Evolutionary conservation across 2,113 vertebrate genomes (phyloP), one percentile per base, ranked within the genome.

Genomic region (Tachysurus fulvidraco): DNA sequence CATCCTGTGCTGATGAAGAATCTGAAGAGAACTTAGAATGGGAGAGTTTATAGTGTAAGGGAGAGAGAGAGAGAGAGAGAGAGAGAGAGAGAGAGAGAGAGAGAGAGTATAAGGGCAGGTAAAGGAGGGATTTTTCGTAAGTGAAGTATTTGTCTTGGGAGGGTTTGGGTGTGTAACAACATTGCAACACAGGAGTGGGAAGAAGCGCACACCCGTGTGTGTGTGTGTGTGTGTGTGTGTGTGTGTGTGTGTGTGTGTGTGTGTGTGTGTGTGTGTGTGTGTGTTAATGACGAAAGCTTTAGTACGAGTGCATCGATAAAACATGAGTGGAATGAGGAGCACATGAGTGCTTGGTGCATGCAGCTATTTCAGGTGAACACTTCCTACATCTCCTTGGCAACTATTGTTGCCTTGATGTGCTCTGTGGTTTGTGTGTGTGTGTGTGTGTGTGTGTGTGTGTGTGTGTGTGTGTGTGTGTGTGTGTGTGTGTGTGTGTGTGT

Each of bases 351-450:
- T 62, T 65, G 54, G 76, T 44, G 55, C 67, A 55, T 84, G 82
- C 83, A 85, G 86, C 86, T 87, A 89, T 89, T 89, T 89, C 89
- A 90, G 89, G 89, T 90, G 89, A 88, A 88, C 86, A 79, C 85
- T 88, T 86, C 85, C 83, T 85, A 52, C 60, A 83, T 90, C 57
- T 41, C 89, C 89, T 60, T 88, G 82, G 89, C 87, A 90, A 90
- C 89, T 62, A 80, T 81, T 81, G 81, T 62, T 82, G 60, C 85
- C 81, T 87, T 87, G 60, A 86, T 69, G 71, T 86, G 69, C 85
- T 76, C 74, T 41, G 78, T 80, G 78, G 54, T 59, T 80, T 57
- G 12, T 79, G n/a, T 36, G 28, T 21, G 52, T 28, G 74, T 36
- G 16, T 21, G 76, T 11, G n/a, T 52, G 25, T 77, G 73, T 76